Evolutionary conservation across 2,113 vertebrate species (phyloP).

Genomic region (Gila orcuttii): DNA sequence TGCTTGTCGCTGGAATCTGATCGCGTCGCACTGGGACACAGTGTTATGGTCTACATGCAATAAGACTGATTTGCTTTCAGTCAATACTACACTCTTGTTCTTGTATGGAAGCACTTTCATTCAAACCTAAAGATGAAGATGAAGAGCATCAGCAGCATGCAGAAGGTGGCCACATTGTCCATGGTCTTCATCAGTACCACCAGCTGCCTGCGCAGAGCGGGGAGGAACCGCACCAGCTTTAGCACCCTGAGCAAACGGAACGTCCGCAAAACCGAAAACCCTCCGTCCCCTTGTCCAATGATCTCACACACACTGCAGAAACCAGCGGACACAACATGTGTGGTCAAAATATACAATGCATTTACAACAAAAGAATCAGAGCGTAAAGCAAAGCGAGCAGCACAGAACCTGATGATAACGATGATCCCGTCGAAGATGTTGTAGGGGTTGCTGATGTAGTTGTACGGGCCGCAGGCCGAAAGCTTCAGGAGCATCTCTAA

Average conservation of each 20-base stretch:
- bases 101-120: neutral
- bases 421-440: slow-evolving; percentile 96
- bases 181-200: slow-evolving; percentile 95
- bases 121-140: slow-evolving; percentile 93
- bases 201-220: slow-evolving; percentile 88
- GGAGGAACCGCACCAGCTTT: slow-evolving; percentile 91
- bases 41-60: no score
- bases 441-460: slow-evolving; percentile 96
- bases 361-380: neutral
- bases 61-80: neutral
- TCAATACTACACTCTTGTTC: neutral
- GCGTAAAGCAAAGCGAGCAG: neutral
- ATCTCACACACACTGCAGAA: slow-evolving; percentile 91
- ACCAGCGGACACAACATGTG: neutral
- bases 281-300: slow-evolving; percentile 87
- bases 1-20: no score
- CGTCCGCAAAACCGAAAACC: slow-evolving; percentile 86
- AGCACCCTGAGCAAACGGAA: slow-evolving; percentile 90
- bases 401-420: slow-evolving; percentile 91
- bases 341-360: neutral
- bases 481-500: slow-evolving; percentile 97
- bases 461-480: slow-evolving; percentile 87
- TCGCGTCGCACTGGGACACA: no score
- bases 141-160: slow-evolving; percentile 94
- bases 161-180: slow-evolving; percentile 96